Evolutionary conservation across 92 coral and sea anemone species (phyloP).

Genomic region (Meandrina meandrites): DNA sequence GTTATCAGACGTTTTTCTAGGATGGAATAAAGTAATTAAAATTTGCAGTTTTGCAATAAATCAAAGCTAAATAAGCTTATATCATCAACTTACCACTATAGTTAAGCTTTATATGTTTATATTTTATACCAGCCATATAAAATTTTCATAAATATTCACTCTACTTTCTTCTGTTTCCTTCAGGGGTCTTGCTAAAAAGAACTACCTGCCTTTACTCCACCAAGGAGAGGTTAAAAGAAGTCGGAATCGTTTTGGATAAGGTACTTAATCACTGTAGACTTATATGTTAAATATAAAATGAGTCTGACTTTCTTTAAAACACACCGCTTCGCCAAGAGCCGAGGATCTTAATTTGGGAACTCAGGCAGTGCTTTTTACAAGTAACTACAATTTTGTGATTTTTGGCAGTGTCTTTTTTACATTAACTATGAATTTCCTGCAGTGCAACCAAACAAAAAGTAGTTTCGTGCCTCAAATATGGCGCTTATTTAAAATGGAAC

Average conservation of each 20-base stretch:
- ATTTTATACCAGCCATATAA: too few relatives aligned
- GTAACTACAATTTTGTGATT: neutral
- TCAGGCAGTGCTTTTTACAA: neutral
- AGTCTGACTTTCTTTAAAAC: neutral
- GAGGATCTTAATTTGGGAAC: neutral
- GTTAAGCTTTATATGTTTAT: too few relatives aligned
- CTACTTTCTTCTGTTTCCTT: neutral
- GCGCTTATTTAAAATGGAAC: too few relatives aligned
- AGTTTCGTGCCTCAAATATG: too few relatives aligned
- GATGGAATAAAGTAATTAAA: neutral
- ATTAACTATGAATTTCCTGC: neutral
- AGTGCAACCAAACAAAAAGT: neutral
- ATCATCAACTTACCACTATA: too few relatives aligned
- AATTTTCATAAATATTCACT: neutral
- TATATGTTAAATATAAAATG: neutral
- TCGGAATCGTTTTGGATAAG: constrained; percentile 93
- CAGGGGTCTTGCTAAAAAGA: constrained; percentile 86
- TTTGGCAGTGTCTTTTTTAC: neutral
- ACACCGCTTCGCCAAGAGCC: neutral
- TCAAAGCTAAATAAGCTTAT: neutral
- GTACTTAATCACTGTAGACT: constrained; percentile 35
- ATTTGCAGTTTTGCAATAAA: neutral
- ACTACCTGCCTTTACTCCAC: constrained; percentile 93
- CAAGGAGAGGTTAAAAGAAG: constrained; percentile 87
- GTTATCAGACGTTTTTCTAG: too few relatives aligned